Evolutionary conservation across 2,888 invertebrate species (phyloP).

Genomic region (Venusia cambrica): DNA sequence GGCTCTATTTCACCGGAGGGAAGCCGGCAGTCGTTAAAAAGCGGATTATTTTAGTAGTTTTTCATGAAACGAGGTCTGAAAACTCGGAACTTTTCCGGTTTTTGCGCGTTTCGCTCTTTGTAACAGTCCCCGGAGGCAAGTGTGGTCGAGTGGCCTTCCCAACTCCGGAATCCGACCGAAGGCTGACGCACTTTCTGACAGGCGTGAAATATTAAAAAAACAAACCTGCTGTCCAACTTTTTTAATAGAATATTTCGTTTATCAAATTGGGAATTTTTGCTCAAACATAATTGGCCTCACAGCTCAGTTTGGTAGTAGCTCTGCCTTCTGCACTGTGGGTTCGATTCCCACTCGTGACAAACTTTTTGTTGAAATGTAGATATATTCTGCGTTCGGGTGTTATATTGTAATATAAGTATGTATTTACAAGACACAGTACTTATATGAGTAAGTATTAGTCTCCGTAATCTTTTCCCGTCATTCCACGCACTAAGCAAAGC

Average conservation of each 20-base stretch:
- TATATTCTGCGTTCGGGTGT: no score
- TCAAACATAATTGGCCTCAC: no score
- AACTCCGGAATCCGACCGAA: slow-evolving; percentile 18
- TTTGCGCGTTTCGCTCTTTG: slow-evolving; percentile 9
- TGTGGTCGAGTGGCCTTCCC: slow-evolving; percentile 11
- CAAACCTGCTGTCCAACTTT: slow-evolving; percentile 22
- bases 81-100: slow-evolving; percentile 8
- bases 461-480: no score
- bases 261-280: slow-evolving; percentile 6
- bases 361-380: no score
- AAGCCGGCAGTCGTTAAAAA: slow-evolving; percentile 37
- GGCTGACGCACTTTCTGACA: slow-evolving; percentile 24
- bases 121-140: slow-evolving; percentile 6
- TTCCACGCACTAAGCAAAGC: no score
- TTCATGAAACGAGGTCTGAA: slow-evolving; percentile 24
- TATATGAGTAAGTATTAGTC: no score
- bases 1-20: slow-evolving; percentile 35
- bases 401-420: no score
- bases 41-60: slow-evolving; percentile 46
- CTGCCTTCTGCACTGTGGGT: no score
- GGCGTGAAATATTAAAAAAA: slow-evolving; percentile 28
- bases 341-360: no score
- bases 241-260: slow-evolving; percentile 20
- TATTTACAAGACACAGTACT: no score
- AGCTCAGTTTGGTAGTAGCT: no score